Percentiles rank a stretch among this genome's conserved stretches.
Evolutionary conservation across 2,888 invertebrate species (phyloP).

Genomic region (Folsomia candida): DNA sequence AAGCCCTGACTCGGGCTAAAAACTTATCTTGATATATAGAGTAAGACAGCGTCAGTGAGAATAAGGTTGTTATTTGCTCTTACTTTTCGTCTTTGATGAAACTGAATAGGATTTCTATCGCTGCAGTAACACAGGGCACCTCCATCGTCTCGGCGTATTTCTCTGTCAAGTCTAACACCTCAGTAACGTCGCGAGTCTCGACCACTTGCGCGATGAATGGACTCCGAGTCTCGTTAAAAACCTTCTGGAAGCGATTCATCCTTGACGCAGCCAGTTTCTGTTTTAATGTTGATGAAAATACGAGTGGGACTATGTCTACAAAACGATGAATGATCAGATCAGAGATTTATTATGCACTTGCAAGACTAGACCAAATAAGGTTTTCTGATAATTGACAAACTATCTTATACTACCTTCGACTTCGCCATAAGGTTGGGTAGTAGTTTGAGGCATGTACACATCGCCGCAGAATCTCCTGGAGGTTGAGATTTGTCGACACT

Average conservation of each 20-base stretch:
- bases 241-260: background rate
- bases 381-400: too few relatives aligned
- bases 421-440: too few relatives aligned
- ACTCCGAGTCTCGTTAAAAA: background rate
- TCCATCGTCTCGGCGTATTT: conserved; percentile 21
- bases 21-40: too few relatives aligned
- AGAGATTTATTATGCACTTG: too few relatives aligned
- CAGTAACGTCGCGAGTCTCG: conserved; percentile 6
- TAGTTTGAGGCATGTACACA: too few relatives aligned
- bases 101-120: conserved; percentile 24
- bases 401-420: too few relatives aligned
- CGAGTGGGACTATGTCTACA: background rate
- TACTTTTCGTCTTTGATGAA: conserved; percentile 26
- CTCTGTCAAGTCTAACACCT: conserved; percentile 19
- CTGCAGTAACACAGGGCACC: conserved; percentile 4
- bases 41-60: too few relatives aligned
- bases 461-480: too few relatives aligned
- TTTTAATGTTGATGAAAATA: background rate
- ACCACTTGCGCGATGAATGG: conserved; percentile 20
- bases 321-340: too few relatives aligned
- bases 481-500: too few relatives aligned
- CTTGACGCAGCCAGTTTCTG: background rate
- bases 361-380: too few relatives aligned
- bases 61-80: background rate
- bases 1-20: too few relatives aligned